These are phyloP conservation scores for Saguinus midas DNA, from an alignment of 2,113 vertebrate species.

Conservation along the genomic window DNA sequence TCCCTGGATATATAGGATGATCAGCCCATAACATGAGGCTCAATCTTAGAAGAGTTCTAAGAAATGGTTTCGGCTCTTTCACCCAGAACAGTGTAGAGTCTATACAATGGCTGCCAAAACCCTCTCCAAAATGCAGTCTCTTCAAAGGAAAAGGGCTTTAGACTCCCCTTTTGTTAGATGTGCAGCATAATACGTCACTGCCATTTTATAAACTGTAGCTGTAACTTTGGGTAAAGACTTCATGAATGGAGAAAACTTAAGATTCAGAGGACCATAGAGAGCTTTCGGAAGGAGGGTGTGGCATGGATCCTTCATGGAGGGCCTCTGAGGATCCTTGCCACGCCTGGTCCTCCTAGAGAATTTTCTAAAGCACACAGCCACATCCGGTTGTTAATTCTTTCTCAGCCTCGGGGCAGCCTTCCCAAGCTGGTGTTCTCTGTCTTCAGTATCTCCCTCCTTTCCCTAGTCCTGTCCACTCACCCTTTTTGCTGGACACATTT, in stretches of 20 bases:
- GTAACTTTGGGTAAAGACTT: neutral
- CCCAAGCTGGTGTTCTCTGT: neutral
- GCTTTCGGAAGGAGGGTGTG: neutral
- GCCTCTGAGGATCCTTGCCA: neutral
- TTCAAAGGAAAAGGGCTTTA: neutral
- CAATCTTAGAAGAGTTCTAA: neutral
- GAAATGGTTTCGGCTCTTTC: neutral
- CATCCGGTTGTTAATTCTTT: neutral
- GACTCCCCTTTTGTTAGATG: neutral
- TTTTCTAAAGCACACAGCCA: neutral
- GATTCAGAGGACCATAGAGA: neutral
- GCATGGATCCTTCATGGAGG: neutral
- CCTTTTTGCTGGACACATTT: neutral
- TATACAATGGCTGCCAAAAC: neutral
- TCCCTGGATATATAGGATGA: neutral
- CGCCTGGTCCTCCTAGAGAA: neutral
- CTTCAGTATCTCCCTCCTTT: neutral
- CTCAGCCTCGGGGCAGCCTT: neutral
- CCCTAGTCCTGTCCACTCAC: neutral
- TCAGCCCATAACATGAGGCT: neutral
- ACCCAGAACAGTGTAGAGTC: fast-evolving
- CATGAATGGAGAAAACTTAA: neutral
- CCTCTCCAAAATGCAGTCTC: neutral
- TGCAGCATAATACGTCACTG: neutral
- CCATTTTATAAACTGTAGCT: neutral